These are phyloP conservation scores for Scaptomyza parva DNA, from an alignment of 2,888 invertebrate species.

Conservation along the genomic window DNA sequence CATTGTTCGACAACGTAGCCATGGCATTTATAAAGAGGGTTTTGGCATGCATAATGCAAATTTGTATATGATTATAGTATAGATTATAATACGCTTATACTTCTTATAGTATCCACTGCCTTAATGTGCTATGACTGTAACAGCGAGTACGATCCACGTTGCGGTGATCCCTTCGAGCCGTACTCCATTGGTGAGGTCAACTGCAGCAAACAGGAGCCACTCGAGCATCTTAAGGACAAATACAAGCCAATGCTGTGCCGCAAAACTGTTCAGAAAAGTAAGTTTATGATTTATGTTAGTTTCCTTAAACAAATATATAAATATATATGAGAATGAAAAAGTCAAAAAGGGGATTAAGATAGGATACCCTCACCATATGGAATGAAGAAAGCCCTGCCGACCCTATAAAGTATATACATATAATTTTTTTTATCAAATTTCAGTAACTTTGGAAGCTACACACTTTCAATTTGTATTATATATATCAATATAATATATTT, in stretches of 20 bases:
- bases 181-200: slow-evolving; percentile 93
- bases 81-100: background rate
- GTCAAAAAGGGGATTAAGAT: too few relatives aligned
- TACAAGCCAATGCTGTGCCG: slow-evolving; percentile 89
- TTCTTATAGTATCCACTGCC: slow-evolving; percentile 86
- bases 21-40: slow-evolving; percentile 27
- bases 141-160: slow-evolving; percentile 94
- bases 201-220: slow-evolving; percentile 90
- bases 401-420: too few relatives aligned
- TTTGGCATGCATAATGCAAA: slow-evolving; percentile 28
- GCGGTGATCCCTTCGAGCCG: slow-evolving; percentile 94
- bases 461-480: too few relatives aligned
- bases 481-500: too few relatives aligned
- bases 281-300: slow-evolving; percentile 44
- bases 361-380: too few relatives aligned
- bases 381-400: too few relatives aligned
- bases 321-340: too few relatives aligned
- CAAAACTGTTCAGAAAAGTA: slow-evolving; percentile 92
- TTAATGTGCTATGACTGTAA: slow-evolving; percentile 96
- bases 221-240: slow-evolving; percentile 88
- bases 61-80: slow-evolving; percentile 25
- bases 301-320: too few relatives aligned
- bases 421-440: too few relatives aligned
- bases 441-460: too few relatives aligned
- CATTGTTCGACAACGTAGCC: slow-evolving; percentile 35